These are phyloP conservation scores for Dipodomys stephensi DNA, from an alignment of 2,113 vertebrate species.

Conservation along the genomic window DNA sequence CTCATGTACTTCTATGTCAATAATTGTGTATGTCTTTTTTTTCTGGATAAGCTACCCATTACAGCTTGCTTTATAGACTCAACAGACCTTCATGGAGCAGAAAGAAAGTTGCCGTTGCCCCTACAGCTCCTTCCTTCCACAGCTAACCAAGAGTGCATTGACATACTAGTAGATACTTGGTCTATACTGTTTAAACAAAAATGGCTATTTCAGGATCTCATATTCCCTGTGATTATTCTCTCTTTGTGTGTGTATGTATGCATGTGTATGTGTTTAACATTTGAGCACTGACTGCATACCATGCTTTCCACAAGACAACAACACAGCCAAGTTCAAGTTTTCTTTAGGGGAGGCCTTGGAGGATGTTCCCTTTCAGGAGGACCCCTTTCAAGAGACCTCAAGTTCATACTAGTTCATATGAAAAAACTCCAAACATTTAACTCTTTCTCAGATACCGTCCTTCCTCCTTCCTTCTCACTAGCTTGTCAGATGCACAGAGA, in stretches of 20 bases:
- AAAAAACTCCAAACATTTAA: background rate
- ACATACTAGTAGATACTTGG: background rate
- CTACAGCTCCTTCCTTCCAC: too few relatives aligned
- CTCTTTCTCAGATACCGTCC: background rate
- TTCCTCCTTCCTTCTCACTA: background rate
- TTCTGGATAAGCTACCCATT: background rate
- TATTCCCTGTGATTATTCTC: background rate
- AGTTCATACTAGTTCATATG: background rate
- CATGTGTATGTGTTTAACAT: background rate
- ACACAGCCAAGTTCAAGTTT: background rate
- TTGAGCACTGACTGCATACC: background rate
- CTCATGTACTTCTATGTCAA: background rate
- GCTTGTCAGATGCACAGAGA: background rate
- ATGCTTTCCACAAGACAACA: background rate
- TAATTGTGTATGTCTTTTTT: too few relatives aligned
- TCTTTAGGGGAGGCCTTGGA: background rate
- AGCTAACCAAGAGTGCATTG: background rate
- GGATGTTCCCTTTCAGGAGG: background rate
- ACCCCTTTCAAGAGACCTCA: background rate
- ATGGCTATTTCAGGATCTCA: background rate
- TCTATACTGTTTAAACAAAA: background rate
- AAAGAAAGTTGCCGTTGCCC: background rate
- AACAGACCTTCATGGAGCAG: background rate
- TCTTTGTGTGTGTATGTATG: background rate
- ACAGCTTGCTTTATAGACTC: background rate